Percentiles rank a stretch among this genome's conserved stretches.
Evolutionary conservation across 2,797 vertebrate species (phyloP).

Genomic region (Acridotheres tristis): DNA sequence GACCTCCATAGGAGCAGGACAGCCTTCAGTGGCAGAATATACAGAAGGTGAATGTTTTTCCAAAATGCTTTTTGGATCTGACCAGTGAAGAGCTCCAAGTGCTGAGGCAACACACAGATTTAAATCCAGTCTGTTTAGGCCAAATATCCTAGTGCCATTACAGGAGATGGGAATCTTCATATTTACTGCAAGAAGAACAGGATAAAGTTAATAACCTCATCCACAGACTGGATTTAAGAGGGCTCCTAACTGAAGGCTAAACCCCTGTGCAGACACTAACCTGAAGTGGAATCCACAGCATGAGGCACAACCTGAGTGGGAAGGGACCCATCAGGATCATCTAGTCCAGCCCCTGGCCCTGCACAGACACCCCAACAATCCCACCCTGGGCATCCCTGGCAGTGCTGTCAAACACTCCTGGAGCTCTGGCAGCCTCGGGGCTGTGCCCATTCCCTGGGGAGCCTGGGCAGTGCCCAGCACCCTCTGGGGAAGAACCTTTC

Average conservation of each 20-base stretch:
- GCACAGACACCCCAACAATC: not conserved
- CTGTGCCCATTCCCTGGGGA: not conserved
- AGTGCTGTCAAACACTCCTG: accelerated
- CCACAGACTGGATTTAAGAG: not conserved
- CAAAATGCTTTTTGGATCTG: not conserved
- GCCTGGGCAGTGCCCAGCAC: not conserved
- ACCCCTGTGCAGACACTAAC: not conserved
- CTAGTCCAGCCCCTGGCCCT: accelerated
- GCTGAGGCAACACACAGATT: not conserved
- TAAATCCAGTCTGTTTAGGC: not conserved
- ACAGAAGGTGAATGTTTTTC: not conserved
- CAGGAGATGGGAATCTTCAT: not conserved
- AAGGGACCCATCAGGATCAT: not conserved
- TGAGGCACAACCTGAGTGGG: not conserved
- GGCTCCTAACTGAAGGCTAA: not conserved
- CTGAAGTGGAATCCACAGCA: not conserved
- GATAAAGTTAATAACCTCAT: not conserved
- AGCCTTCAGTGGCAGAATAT: not conserved
- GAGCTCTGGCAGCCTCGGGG: not conserved
- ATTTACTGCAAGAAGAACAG: not conserved
- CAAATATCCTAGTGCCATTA: not conserved
- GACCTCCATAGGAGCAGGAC: not conserved
- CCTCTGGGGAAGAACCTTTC: not conserved
- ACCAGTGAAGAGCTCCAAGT: not conserved
- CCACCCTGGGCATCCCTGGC: not conserved